These are phyloP conservation scores for Cavia aperea DNA, from an alignment of 2,113 vertebrate genomes.

Conservation along the genomic window DNA sequence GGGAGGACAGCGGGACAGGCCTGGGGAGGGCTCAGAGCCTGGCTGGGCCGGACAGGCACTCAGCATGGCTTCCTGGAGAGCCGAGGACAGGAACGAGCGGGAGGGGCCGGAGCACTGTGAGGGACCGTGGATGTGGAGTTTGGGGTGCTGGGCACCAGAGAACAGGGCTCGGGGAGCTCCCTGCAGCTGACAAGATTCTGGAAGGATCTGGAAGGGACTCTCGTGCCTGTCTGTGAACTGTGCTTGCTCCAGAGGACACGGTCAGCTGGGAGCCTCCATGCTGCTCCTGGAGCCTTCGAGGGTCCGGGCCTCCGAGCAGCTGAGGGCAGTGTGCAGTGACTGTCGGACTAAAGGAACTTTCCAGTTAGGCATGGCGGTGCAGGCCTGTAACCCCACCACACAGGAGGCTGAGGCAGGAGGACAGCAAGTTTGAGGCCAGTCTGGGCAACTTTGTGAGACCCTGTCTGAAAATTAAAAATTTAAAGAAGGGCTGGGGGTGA, in stretches of 20 bases:
- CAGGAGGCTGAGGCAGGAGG: background rate
- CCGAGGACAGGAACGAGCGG: no score
- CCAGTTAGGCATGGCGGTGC: background rate
- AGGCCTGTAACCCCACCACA: background rate
- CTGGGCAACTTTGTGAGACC: background rate
- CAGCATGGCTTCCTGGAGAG: background rate
- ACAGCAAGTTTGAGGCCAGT: background rate
- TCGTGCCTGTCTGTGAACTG: background rate
- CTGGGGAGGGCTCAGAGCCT: accelerated
- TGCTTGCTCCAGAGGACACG: accelerated
- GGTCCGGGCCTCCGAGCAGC: background rate
- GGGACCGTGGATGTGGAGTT: accelerated
- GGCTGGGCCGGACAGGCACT: accelerated
- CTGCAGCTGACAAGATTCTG: background rate
- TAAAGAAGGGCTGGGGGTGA: background rate
- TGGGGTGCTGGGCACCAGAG: background rate
- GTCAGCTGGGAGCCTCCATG: accelerated
- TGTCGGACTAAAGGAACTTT: accelerated
- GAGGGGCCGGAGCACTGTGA: accelerated
- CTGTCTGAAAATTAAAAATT: background rate
- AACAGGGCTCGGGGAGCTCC: background rate
- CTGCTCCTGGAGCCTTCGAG: background rate
- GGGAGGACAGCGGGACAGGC: no score
- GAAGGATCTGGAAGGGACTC: background rate
- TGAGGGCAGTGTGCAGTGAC: no score